Conservation (phyloP, 2,888 invertebrate genomes). For the Capitulum mitella region DNA sequence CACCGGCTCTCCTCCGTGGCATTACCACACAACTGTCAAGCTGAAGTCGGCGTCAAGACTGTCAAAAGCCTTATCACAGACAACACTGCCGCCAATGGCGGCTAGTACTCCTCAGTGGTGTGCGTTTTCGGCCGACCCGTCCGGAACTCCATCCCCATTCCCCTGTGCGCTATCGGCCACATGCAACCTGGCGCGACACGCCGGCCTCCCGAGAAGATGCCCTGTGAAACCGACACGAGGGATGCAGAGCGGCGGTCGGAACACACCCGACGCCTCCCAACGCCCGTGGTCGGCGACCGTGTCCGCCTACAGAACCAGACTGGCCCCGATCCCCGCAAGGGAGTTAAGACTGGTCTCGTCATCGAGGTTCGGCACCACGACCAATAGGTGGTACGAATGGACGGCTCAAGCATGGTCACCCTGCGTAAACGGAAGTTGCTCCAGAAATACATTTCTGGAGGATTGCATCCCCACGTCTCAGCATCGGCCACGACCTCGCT, state of each 20-base stretch:
- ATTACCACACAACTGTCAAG: conserved; percentile 27
- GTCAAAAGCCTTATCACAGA: conserved; percentile 28
- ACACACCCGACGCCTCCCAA: not conserved
- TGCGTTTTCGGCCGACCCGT: conserved; percentile 30
- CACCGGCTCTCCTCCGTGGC: conserved; percentile 27
- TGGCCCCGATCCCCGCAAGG: not conserved
- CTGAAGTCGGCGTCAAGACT: conserved; percentile 28
- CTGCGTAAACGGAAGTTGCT: not conserved
- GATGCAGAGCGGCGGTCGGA: not conserved
- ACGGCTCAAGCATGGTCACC: not conserved
- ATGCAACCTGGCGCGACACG: conserved; percentile 22
- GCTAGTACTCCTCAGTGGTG: conserved; percentile 25
- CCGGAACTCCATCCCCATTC: conserved; percentile 28
- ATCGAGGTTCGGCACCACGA: not conserved
- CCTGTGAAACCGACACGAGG: conserved; percentile 21
- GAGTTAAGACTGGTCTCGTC: not conserved
- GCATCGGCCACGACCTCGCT: too few relatives aligned
- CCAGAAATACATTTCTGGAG: too few relatives aligned
- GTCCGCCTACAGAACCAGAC: not conserved
- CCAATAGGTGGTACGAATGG: not conserved
- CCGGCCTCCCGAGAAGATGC: conserved; percentile 26
- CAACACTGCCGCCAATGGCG: conserved; percentile 26
- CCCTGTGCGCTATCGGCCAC: conserved; percentile 26
- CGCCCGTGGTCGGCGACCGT: not conserved
- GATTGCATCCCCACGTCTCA: too few relatives aligned